Percentiles rank a stretch among this genome's conserved stretches.
Evolutionary conservation across 1,140 invertebrate species (phyloP).

Genomic region (Trachymyrmex septentrionalis): DNA sequence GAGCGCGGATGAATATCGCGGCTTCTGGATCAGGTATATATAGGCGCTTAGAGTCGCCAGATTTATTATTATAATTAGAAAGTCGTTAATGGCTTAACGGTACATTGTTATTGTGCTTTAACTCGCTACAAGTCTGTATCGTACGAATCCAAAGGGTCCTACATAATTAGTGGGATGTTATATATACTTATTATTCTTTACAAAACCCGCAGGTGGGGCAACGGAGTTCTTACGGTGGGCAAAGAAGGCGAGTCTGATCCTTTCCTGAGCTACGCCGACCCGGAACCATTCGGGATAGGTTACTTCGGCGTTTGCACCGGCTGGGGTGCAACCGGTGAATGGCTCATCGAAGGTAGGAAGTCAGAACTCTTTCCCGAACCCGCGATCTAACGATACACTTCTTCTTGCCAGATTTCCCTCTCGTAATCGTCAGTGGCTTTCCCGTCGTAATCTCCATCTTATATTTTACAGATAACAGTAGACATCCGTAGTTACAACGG

Average conservation of each 20-base stretch:
- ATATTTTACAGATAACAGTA: conserved; percentile 54
- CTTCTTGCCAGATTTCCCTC: background rate
- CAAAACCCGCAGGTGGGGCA: conserved; percentile 87
- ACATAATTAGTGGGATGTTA: no score
- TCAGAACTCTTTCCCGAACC: background rate
- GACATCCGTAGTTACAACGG: background rate
- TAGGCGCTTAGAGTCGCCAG: background rate
- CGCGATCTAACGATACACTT: background rate
- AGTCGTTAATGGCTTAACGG: background rate
- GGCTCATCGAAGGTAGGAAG: conserved; percentile 92
- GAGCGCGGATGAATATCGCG: conserved; percentile 90
- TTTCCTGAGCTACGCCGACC: conserved; percentile 91
- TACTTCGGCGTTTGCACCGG: conserved; percentile 94
- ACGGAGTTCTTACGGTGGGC: conserved; percentile 89
- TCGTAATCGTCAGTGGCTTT: background rate
- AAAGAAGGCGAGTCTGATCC: conserved; percentile 90
- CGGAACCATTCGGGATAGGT: conserved; percentile 89
- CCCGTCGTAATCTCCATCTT: background rate
- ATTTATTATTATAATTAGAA: conserved; percentile 19
- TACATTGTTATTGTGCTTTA: background rate
- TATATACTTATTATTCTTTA: background rate
- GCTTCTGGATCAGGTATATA: conserved; percentile 94
- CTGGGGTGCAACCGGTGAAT: conserved; percentile 94
- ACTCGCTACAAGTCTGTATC: background rate
- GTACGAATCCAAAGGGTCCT: background rate